A percentile compares a stretch with the other conserved stretches of the same genome.
phyloP scores from a whole-genome alignment of 2,113 vertebrate species.

The Heterotis niloticus region DNA sequence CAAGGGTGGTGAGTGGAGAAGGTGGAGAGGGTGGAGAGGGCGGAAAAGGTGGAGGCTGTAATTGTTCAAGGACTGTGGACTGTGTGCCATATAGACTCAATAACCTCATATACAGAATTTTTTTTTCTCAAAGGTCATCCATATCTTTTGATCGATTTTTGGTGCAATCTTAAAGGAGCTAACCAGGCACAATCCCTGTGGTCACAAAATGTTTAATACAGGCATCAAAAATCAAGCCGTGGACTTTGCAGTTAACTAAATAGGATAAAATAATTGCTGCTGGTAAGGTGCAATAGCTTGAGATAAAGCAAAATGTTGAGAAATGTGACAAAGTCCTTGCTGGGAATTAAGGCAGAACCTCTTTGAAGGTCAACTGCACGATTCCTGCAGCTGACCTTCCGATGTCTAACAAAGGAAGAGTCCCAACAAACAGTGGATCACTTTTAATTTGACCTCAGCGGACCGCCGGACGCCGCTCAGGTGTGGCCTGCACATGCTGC shows the following conservation, averaged over 20 bases:
- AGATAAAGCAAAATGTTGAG: not conserved
- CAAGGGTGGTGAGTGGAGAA: not conserved
- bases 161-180: too few species aligned
- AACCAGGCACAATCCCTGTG: too few species aligned
- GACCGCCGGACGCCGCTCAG: not conserved
- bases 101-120: not conserved
- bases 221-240: not conserved
- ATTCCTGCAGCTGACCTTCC: constrained; percentile 45
- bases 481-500: not conserved
- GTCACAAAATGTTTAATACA: not conserved
- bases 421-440: not conserved
- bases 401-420: not conserved
- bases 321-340: too few species aligned
- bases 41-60: not conserved
- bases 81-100: too few species aligned
- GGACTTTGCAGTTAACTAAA: not conserved
- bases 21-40: not conserved
- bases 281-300: not conserved
- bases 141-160: not conserved
- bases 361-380: constrained; percentile 29
- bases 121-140: not conserved
- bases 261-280: not conserved
- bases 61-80: not conserved
- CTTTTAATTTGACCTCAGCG: constrained; percentile 19
- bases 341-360: constrained; percentile 16